Evolutionary conservation across 2,113 vertebrate genomes (phyloP).

Genomic region (Hassar affinis): DNA sequence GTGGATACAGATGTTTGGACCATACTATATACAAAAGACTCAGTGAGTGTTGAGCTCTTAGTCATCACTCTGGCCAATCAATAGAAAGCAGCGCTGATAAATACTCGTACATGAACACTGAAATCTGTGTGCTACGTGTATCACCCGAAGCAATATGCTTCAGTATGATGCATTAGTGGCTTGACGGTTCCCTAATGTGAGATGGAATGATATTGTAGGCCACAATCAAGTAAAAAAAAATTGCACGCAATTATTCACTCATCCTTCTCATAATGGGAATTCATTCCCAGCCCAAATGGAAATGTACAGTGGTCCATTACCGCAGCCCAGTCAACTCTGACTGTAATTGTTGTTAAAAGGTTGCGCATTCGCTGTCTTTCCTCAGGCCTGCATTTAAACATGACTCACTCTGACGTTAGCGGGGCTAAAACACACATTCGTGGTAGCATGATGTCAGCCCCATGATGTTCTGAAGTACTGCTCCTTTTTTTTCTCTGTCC

Average conservation of each 20-base stretch:
- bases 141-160: not conserved
- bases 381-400: constrained; percentile 6
- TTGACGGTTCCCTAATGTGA: not conserved
- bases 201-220: constrained; percentile 5
- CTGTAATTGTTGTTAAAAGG: constrained; percentile 14
- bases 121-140: not conserved
- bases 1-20: too few relatives aligned
- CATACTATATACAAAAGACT: too few relatives aligned
- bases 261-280: not conserved
- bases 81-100: too few relatives aligned
- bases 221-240: constrained; percentile 18
- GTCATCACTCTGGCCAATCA: too few relatives aligned
- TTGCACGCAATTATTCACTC: not conserved
- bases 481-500: not conserved
- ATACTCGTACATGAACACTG: not conserved
- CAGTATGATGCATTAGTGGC: not conserved
- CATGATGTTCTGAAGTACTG: not conserved
- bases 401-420: constrained; percentile 33
- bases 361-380: not conserved
- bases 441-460: constrained; percentile 18
- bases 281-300: not conserved
- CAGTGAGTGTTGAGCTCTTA: too few relatives aligned
- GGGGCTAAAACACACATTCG: not conserved
- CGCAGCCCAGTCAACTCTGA: not conserved
- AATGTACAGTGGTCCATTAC: not conserved